phyloP scores from a whole-genome alignment of 1,140 invertebrate species.

The Ips nitidus region DNA sequence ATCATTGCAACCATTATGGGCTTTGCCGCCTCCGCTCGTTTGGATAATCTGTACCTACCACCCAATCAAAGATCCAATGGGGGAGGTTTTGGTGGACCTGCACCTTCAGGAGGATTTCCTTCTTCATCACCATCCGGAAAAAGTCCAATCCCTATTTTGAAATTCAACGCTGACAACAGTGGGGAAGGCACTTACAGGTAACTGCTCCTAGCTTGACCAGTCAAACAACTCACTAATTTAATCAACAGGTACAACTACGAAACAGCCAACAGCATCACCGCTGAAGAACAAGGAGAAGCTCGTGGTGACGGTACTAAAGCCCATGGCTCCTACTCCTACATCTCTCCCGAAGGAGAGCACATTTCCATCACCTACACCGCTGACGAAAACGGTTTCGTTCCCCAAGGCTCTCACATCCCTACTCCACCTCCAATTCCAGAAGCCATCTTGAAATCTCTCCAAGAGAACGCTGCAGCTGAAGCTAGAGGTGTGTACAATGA shows the following conservation, averaged over 20 bases:
- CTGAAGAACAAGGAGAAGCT: constrained; percentile 57
- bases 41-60: constrained; percentile 64
- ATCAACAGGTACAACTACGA: constrained; percentile 57
- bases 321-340: constrained; percentile 48
- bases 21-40: constrained; percentile 40
- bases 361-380: constrained; percentile 55
- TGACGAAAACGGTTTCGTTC: constrained; percentile 68
- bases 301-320: constrained; percentile 46
- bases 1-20: not conserved
- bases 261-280: constrained; percentile 60
- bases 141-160: constrained; percentile 55
- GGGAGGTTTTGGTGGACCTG: not conserved
- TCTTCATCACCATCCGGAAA: constrained; percentile 45
- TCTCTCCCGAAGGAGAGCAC: constrained; percentile 45
- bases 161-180: constrained; percentile 53
- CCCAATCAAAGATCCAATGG: constrained; percentile 52
- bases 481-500: constrained; percentile 39
- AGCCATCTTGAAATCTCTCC: constrained; percentile 56
- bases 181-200: constrained; percentile 40
- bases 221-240: not conserved
- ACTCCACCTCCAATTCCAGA: constrained; percentile 60
- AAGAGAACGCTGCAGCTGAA: constrained; percentile 51
- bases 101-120: constrained; percentile 52
- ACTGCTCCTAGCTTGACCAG: not conserved
- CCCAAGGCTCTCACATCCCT: constrained; percentile 59